Percentiles rank a stretch among this genome's conserved stretches.
Evolutionary conservation across 2,797 vertebrate genomes (phyloP).

Genomic region (Notoglanidium macrostoma): DNA sequence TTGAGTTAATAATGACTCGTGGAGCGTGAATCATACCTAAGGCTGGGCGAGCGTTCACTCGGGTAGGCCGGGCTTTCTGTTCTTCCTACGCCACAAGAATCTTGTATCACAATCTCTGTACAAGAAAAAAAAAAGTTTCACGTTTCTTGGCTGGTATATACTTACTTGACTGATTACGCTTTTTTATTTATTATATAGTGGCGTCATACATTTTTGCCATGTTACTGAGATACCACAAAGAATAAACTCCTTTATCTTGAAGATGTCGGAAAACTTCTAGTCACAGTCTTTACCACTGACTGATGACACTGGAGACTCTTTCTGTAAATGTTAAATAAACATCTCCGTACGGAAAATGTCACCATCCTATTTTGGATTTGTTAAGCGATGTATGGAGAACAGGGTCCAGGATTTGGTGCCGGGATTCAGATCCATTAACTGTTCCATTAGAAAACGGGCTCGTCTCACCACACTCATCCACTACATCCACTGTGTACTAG

Average conservation of each 20-base stretch:
- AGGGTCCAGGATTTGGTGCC: not conserved
- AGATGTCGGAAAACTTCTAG: not conserved
- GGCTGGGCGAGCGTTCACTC: not conserved
- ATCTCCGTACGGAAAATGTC: not conserved
- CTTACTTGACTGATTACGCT: not conserved
- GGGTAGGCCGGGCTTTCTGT: not conserved
- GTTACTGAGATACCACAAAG: not conserved
- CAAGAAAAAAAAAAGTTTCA: not conserved
- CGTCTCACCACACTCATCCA: constrained; percentile 21
- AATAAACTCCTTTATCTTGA: not conserved
- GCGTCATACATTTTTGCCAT: not conserved
- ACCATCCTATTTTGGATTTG: not conserved
- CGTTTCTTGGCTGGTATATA: not conserved
- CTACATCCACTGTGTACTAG: not conserved
- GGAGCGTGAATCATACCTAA: not conserved
- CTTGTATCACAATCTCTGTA: not conserved
- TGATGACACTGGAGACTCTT: not conserved
- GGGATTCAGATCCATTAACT: not conserved
- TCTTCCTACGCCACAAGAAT: not conserved
- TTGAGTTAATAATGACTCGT: not conserved
- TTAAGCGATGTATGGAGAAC: not conserved
- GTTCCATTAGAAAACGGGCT: not conserved
- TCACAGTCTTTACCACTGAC: not conserved
- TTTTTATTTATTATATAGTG: not conserved
- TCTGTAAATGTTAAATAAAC: not conserved